Evolutionary conservation across 2,797 vertebrate genomes (phyloP), one percentile per base, ranked within the genome.

Genomic region (Melanotaenia maccullochi): DNA sequence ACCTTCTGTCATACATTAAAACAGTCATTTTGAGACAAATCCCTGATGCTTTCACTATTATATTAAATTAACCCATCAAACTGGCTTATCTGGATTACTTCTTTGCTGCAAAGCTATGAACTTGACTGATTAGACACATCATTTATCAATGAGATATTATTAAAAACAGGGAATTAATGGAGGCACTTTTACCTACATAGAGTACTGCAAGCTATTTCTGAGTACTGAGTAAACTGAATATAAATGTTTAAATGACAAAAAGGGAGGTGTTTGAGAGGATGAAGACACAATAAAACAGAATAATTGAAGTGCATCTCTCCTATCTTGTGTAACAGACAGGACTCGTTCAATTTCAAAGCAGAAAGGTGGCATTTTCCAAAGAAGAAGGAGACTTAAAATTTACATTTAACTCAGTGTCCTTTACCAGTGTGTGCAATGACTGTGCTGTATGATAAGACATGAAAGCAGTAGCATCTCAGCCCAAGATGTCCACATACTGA

Each of bases 401-500:
- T 16, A 11, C 40, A 42, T 42, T 42, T 42, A 5, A 42, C 40
- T 18, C 40, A 42, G 40, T 16, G 3, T 42, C 4, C 11, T 5
- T 13, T 24, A 24, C 3, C 6, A 49, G 20, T 9, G 5, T 44
- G 8, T 49, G 44, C 44, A 49, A 22, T 30, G 38, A 6, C 30
- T 30, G 44, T 40, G 22, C 55, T 9, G 8, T 33, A 65, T 5
- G 32, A 49, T 49, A 49, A 22, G 47, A 52, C 28, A 9, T 44
- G 28, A 47, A 40, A 54, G 22, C 3, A 52, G 51, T n/a, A 24
- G 40, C 30, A 40, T 49, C 47, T 61, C 33, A 62, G 40, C 22
- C 14, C 24, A 30, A 68, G 36, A 42, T 60, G 60, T 76, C 33
- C 64, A 52, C 52, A 30, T 24, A 35, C 59, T 18, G 38, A 67